Evolutionary conservation across 2,797 vertebrate genomes (phyloP), one percentile per base, ranked within the genome.

Genomic region (Echiichthys vipera): DNA sequence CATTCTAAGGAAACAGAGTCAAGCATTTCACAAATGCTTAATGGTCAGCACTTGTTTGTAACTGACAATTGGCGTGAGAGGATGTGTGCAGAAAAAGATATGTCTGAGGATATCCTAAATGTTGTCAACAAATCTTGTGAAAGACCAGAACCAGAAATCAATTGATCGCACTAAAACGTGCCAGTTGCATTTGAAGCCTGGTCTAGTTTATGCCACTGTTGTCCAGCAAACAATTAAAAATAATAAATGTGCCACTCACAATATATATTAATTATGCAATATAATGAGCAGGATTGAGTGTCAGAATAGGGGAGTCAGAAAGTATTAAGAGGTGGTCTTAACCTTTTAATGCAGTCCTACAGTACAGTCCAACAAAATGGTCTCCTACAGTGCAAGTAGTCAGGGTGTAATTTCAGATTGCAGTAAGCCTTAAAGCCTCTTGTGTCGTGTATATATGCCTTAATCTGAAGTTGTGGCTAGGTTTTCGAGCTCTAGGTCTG

Each of bases 401-500:
- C n/a, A 9, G 27, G 27, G 30, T 67, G 40, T 70, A 29, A 53
- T 79, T 70, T 72, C 49, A 65, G 37, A 39, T 40, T 66, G 65
- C 67, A 58, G 22, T 64, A 61, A 61, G 46, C n/a, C 46, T 53
- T 53, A 51, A 36, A 58, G 12, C 45, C 46, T 53, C 43, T 51
- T n/a, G n/a, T n/a, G n/a, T n/a, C n/a, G 12, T 37, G 14, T 65
- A 58, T 78, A 68, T 47, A 63, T 67, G 71, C 39, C 42, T 80
- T 69, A 77, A 74, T 86, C 66, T 90, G 82, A 72, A 55, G 17
- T 80, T 94, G 93, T 80, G 92, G 93, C 78, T 59, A 58, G 65
- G 88, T 85, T 88, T 92, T 93, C 88, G 57, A 87, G 85, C 75
- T 86, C 75, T 59, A 61, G 65, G 69, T 89, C 54, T 92, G 94